Evolutionary conservation across 2,113 vertebrate genomes (phyloP).

Genomic region (Neomonachus schauinslandi): DNA sequence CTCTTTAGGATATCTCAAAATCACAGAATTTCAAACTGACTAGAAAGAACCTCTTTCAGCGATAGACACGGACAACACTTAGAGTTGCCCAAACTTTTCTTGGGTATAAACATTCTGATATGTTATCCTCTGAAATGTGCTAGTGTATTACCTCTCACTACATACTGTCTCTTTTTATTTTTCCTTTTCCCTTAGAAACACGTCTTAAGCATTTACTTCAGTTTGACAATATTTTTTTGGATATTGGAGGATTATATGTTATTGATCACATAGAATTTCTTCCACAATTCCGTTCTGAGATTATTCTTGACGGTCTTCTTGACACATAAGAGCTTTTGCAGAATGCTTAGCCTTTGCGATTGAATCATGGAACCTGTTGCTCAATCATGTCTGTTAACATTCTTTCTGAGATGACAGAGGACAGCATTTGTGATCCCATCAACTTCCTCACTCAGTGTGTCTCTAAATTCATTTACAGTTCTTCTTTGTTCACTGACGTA

Average conservation of each 20-base stretch:
- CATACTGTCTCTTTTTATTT: background rate
- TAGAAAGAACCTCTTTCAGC: background rate
- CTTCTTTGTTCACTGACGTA: background rate
- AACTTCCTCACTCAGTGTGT: background rate
- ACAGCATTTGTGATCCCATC: background rate
- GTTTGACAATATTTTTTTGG: background rate
- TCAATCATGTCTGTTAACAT: background rate
- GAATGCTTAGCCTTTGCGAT: background rate
- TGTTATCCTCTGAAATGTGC: background rate
- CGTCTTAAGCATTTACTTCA: background rate
- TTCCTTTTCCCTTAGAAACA: background rate
- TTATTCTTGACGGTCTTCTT: background rate
- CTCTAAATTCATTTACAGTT: background rate
- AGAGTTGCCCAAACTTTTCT: background rate
- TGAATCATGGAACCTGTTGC: background rate
- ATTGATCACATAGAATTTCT: background rate
- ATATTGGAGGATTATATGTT: background rate
- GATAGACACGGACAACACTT: background rate
- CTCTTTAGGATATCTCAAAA: background rate
- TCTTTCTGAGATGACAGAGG: background rate
- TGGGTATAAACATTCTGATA: background rate
- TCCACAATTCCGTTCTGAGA: background rate
- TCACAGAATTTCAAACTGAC: background rate
- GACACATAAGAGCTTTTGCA: background rate
- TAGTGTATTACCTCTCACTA: background rate